Evolutionary conservation across 2,113 vertebrate genomes (phyloP).

Genomic region (Saguinus imperator): DNA sequence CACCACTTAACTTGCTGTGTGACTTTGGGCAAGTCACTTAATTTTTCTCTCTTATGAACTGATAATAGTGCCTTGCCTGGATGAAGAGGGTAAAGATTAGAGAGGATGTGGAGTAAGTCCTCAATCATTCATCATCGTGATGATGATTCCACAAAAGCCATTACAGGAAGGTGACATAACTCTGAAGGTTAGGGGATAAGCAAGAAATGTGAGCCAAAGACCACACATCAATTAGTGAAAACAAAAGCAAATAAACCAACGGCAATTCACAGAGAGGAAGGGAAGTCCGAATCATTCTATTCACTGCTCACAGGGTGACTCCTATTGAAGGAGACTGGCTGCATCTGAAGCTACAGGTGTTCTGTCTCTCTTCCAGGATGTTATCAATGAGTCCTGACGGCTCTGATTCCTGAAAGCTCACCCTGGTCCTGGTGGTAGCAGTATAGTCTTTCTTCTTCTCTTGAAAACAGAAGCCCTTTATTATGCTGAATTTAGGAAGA

Average conservation of each 20-base stretch:
- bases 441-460: not conserved
- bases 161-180: not conserved
- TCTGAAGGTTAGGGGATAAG: not conserved
- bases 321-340: not conserved
- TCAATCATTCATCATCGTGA: not conserved
- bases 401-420: not conserved
- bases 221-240: not conserved
- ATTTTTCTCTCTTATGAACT: not conserved
- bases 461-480: not conserved
- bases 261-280: not conserved
- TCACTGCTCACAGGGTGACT: not conserved
- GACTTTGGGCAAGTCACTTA: not conserved
- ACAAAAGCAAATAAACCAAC: not conserved
- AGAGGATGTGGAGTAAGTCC: not conserved
- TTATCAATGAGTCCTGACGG: not conserved
- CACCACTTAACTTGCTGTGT: not conserved
- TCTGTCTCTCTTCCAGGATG: not conserved
- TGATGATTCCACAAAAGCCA: not conserved
- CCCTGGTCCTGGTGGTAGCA: fast-evolving
- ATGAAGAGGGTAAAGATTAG: not conserved
- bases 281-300: not conserved
- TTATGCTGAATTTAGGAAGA: not conserved
- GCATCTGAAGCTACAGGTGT: not conserved
- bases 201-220: conserved; percentile 1
- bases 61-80: not conserved